Conservation (phyloP, 2,113 vertebrate genomes). For the Globicephala melas region DNA sequence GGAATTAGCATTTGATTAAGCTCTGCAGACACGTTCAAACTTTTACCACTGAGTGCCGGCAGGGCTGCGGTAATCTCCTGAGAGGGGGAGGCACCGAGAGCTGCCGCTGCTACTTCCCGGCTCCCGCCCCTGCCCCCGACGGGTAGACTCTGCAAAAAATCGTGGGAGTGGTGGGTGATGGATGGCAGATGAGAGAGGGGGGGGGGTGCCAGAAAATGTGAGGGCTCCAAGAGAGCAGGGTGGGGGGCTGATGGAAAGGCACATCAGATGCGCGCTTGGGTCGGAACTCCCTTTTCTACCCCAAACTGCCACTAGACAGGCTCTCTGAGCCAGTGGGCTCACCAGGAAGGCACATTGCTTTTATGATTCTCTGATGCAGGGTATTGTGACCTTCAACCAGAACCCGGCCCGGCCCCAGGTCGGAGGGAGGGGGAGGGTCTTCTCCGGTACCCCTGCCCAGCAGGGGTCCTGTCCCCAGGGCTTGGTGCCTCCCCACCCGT, state of each 20-base stretch:
- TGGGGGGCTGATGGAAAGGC: not conserved
- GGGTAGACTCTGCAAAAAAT: not conserved
- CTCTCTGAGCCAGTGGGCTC: not conserved
- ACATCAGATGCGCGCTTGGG: not conserved
- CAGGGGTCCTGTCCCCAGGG: not conserved
- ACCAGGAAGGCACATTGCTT: not conserved
- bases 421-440: not conserved
- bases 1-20: slow-evolving; percentile 80
- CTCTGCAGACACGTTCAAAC: slow-evolving; percentile 65
- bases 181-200: not conserved
- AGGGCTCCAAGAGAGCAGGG: not conserved
- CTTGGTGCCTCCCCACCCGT: not conserved
- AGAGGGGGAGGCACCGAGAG: slow-evolving; percentile 81
- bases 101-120: slow-evolving; percentile 70
- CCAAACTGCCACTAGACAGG: not conserved
- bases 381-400: slow-evolving; percentile 17
- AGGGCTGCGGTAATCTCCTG: slow-evolving; percentile 83
- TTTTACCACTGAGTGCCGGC: slow-evolving; percentile 84
- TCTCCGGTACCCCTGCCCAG: not conserved
- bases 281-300: not conserved
- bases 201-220: not conserved
- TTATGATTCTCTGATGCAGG: not conserved
- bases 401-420: not conserved
- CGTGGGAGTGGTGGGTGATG: not conserved
- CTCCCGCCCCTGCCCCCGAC: not conserved